phyloP scores from a whole-genome alignment of 2,797 vertebrate species.

The Lepilemur ruficaudatus region DNA sequence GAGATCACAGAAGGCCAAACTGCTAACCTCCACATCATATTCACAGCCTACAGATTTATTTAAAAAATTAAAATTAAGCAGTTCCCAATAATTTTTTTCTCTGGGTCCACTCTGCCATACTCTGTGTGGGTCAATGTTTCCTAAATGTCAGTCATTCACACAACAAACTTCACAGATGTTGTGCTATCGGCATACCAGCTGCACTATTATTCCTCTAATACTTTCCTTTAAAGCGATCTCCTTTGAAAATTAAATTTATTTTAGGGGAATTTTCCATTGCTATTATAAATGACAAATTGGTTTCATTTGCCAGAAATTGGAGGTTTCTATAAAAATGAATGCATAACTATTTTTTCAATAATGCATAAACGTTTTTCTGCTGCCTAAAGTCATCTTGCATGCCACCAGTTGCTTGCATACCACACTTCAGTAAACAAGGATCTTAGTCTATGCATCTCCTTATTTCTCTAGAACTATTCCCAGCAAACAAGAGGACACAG shows the following conservation, averaged over 20 bases:
- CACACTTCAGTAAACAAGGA: not conserved
- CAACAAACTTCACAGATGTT: not conserved
- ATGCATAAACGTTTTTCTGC: not conserved
- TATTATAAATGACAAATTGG: constrained; percentile 32
- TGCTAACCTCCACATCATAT: not conserved
- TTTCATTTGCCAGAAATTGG: not conserved
- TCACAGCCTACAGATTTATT: not conserved
- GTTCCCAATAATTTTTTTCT: not conserved
- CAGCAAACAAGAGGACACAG: not conserved
- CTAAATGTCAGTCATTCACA: not conserved
- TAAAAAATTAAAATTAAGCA: not conserved
- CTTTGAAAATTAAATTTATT: constrained; percentile 15
- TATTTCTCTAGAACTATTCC: not conserved
- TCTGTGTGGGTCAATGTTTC: not conserved
- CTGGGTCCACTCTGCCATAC: not conserved
- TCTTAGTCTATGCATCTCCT: not conserved
- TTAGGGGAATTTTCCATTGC: constrained; percentile 17
- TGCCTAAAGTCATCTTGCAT: not conserved
- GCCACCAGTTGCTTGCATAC: not conserved
- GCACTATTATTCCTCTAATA: not conserved
- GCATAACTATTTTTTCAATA: not conserved
- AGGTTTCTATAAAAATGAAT: constrained; percentile 26
- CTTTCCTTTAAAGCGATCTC: not conserved
- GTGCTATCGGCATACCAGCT: not conserved
- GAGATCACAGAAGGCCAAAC: not conserved